Percentiles rank a stretch among this genome's conserved stretches.
Conservation (phyloP, 2,797 vertebrate species). For the Picus viridis region DNA sequence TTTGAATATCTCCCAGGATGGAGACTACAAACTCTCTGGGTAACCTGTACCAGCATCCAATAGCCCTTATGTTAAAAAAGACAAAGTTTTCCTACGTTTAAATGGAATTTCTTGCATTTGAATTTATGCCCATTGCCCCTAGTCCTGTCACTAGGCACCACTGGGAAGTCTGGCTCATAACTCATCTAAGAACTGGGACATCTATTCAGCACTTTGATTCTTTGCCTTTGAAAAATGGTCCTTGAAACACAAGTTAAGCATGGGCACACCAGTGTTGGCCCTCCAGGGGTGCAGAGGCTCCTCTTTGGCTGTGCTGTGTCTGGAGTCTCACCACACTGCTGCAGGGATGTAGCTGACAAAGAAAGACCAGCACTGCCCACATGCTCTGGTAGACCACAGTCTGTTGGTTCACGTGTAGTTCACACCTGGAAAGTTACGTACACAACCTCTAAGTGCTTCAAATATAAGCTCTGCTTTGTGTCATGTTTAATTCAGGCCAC, state of each 20-base stretch:
- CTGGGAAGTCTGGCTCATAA: background rate
- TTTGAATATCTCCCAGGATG: background rate
- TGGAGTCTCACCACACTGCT: background rate
- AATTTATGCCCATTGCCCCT: background rate
- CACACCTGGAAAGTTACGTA: background rate
- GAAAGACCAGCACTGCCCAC: background rate
- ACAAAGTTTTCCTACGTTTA: background rate
- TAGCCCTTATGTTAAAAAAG: background rate
- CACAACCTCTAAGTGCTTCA: background rate
- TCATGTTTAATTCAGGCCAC: background rate
- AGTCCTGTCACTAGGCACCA: background rate
- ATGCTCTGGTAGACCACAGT: background rate
- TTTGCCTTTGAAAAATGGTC: background rate
- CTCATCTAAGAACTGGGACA: background rate
- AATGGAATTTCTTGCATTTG: background rate
- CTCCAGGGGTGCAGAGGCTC: background rate
- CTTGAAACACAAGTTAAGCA: background rate
- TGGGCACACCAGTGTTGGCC: background rate
- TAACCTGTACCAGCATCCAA: background rate
- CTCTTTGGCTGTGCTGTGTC: background rate
- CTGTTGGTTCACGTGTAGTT: background rate
- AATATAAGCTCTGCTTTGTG: background rate
- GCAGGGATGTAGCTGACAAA: background rate
- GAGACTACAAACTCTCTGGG: background rate
- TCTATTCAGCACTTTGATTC: background rate